Evolutionary conservation across 2,113 vertebrate genomes (phyloP).

Genomic region (Lycocorax pyrrhopterus): DNA sequence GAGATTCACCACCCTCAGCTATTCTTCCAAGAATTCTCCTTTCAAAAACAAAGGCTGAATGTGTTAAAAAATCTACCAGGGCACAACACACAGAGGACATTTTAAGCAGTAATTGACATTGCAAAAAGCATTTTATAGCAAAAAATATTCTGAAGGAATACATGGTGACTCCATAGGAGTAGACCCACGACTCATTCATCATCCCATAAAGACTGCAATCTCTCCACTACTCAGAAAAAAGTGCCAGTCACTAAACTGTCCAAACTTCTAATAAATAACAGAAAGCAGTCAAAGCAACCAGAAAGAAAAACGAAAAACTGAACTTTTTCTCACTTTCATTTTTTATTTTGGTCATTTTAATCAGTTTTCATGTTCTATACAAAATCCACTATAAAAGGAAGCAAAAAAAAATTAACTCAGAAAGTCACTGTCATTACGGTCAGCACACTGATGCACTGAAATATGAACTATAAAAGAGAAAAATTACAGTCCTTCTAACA

Average conservation of each 20-base stretch:
- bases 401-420: slow-evolving; percentile 5
- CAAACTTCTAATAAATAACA: not conserved
- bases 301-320: not conserved
- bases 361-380: not conserved
- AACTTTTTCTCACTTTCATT: not conserved
- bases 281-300: not conserved
- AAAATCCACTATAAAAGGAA: not conserved
- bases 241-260: not conserved
- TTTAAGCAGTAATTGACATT: not conserved
- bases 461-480: slow-evolving; percentile 29
- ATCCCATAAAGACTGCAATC: not conserved
- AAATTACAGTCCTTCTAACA: slow-evolving; percentile 29
- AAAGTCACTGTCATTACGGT: not conserved
- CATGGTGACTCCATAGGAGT: rapidly evolving
- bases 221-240: not conserved
- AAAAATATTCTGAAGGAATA: not conserved
- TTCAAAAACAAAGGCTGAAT: not conserved
- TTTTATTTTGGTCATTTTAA: not conserved
- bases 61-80: not conserved
- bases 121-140: not conserved
- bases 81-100: not conserved
- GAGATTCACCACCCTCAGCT: not conserved
- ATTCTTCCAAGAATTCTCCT: not conserved
- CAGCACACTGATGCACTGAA: slow-evolving; percentile 23
- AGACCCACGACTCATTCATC: not conserved